A percentile compares a stretch with the other conserved stretches of the same genome.
Conservation (phyloP, 1,140 invertebrate species). For the Drosophila subpulchrella region DNA sequence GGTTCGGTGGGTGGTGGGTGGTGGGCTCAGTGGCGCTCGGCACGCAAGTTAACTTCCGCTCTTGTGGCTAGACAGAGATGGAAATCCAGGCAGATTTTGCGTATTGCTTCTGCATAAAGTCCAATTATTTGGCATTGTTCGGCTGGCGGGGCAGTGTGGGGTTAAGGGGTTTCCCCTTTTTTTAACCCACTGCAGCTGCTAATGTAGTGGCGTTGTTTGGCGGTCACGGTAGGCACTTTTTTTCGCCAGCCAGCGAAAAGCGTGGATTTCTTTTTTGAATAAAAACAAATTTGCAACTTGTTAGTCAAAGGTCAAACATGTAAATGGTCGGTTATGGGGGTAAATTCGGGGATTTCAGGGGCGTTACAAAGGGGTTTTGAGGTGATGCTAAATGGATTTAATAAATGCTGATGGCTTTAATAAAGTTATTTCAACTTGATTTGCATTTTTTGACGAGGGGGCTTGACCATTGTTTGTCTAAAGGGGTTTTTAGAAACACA, state of each 20-base stretch:
- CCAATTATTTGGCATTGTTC: constrained; percentile 66
- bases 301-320: constrained; percentile 62
- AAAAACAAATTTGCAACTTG: constrained; percentile 63
- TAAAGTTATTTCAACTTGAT: constrained; percentile 19
- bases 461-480: not conserved
- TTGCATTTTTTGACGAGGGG: not conserved
- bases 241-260: constrained; percentile 4
- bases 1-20: not conserved
- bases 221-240: constrained; percentile 59
- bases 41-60: constrained; percentile 82
- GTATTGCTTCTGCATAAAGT: constrained; percentile 65
- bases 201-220: constrained; percentile 80
- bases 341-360: constrained; percentile 11
- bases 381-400: constrained; percentile 48
- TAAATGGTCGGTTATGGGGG: constrained; percentile 3
- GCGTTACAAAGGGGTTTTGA: constrained; percentile 11
- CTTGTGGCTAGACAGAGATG: constrained; percentile 63
- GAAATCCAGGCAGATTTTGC: constrained; percentile 33
- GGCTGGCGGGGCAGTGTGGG: not conserved
- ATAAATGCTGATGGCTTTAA: constrained; percentile 48
- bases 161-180: constrained; percentile 15
- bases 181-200: constrained; percentile 56
- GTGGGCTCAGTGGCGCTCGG: constrained; percentile 29
- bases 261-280: constrained; percentile 31
- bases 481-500: not conserved